Percentiles rank a stretch among this genome's conserved stretches.
Evolutionary conservation across 2,797 vertebrate genomes (phyloP).

Genomic region (Rhodeus uyekii): DNA sequence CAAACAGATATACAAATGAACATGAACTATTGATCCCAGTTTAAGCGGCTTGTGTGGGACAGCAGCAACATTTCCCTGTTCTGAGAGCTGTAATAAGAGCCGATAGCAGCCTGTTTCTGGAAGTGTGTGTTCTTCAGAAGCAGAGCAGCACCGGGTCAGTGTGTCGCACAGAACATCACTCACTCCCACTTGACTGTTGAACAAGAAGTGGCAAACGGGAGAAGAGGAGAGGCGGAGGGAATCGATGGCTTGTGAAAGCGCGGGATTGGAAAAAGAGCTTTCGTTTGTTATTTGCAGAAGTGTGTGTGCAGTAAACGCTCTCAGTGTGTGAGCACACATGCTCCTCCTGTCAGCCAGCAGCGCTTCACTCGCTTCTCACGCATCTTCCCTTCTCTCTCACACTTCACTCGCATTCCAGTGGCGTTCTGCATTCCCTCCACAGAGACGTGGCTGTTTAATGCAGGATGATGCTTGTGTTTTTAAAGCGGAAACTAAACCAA

Average conservation of each 20-base stretch:
- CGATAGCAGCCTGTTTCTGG: neutral
- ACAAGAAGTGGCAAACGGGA: slow-evolving; percentile 23
- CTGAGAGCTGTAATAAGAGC: neutral
- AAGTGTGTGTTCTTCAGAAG: neutral
- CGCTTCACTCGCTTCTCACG: slow-evolving; percentile 55
- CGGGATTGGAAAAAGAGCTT: slow-evolving; percentile 15
- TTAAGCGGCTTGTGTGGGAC: neutral
- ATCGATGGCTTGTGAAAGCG: neutral
- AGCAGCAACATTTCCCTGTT: neutral
- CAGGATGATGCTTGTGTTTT: neutral
- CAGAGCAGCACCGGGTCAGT: slow-evolving; percentile 25
- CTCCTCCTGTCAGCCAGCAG: slow-evolving; percentile 64
- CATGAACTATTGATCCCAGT: neutral
- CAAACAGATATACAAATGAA: neutral
- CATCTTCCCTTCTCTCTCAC: slow-evolving; percentile 42
- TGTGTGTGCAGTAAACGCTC: slow-evolving; percentile 47
- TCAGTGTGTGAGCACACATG: slow-evolving; percentile 65
- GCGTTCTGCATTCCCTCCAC: neutral
- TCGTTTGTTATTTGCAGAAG: neutral
- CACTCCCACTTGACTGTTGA: slow-evolving; percentile 25
- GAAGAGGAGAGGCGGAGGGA: neutral
- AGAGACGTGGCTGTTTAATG: slow-evolving; percentile 1
- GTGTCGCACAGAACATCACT: slow-evolving; percentile 37
- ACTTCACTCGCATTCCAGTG: neutral
- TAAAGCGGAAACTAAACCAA: neutral